Conservation (phyloP, 2,113 vertebrate genomes). For the Equus przewalskii region DNA sequence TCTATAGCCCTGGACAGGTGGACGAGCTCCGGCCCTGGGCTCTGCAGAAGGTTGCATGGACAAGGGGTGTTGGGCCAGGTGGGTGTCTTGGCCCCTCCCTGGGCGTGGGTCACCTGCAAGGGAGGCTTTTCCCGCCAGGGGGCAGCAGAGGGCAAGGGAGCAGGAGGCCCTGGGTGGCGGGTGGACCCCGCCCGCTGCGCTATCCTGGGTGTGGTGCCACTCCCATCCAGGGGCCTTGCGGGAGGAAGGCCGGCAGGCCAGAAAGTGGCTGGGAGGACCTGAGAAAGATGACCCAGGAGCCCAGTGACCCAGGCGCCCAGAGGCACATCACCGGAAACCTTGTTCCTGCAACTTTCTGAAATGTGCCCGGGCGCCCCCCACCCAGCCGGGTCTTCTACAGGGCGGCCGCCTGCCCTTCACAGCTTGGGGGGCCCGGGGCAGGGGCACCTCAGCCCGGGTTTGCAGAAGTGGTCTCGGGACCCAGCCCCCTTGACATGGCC, state of each 20-base stretch:
- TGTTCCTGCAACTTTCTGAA: slow-evolving; percentile 4
- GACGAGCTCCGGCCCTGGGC: not conserved
- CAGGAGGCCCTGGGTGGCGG: not conserved
- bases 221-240: not conserved
- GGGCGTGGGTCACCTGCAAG: not conserved
- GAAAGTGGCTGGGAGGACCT: no score
- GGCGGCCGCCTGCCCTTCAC: not conserved
- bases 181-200: not conserved
- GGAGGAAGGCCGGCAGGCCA: not conserved
- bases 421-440: not conserved
- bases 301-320: not conserved
- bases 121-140: not conserved
- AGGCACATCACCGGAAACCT: not conserved
- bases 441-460: not conserved
- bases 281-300: not conserved
- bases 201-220: not conserved
- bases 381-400: not conserved
- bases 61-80: not conserved
- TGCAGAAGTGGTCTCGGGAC: not conserved
- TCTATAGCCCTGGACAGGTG: rapidly evolving
- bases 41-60: not conserved
- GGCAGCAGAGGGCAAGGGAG: slow-evolving; percentile 49
- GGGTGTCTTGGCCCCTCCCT: not conserved
- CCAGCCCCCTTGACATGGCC: slow-evolving; percentile 51
- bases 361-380: not conserved